Conservation (phyloP, 2,797 vertebrate species). For the Propithecus deckenii region DNA sequence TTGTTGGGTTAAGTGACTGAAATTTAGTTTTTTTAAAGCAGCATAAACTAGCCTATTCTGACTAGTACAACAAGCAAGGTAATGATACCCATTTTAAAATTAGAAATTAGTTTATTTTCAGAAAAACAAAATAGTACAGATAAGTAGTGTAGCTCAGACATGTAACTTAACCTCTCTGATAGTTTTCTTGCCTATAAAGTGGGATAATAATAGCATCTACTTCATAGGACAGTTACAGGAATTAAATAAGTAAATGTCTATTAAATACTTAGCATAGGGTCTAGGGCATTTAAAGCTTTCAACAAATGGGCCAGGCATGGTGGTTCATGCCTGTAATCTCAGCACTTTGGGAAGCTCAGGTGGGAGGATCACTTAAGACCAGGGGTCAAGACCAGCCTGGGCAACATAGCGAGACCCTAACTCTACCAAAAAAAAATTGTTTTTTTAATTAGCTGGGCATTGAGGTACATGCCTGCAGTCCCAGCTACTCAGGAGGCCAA, state of each 20-base stretch:
- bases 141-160: not conserved
- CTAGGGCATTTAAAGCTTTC: not conserved
- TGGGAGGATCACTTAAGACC: not conserved
- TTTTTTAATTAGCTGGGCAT: not conserved
- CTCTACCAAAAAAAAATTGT: not conserved
- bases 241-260: slow-evolving; percentile 3
- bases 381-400: not conserved
- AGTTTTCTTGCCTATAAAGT: not conserved
- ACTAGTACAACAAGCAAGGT: not conserved
- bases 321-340: not conserved
- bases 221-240: not conserved
- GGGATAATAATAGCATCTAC: not conserved
- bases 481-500: not conserved
- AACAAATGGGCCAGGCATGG: not conserved
- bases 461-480: not conserved
- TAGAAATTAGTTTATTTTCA: slow-evolving; percentile 14
- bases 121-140: slow-evolving; percentile 1
- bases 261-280: not conserved
- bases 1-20: not conserved
- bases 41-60: not conserved
- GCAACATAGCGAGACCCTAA: not conserved
- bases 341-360: not conserved
- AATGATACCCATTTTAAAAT: slow-evolving; percentile 2
- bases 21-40: not conserved
- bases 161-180: not conserved